Percentiles rank a stretch among this genome's conserved stretches.
These are phyloP conservation scores for Pocillopora grandis DNA, from an alignment of 92 coral and sea anemone species.

Conservation along the genomic window DNA sequence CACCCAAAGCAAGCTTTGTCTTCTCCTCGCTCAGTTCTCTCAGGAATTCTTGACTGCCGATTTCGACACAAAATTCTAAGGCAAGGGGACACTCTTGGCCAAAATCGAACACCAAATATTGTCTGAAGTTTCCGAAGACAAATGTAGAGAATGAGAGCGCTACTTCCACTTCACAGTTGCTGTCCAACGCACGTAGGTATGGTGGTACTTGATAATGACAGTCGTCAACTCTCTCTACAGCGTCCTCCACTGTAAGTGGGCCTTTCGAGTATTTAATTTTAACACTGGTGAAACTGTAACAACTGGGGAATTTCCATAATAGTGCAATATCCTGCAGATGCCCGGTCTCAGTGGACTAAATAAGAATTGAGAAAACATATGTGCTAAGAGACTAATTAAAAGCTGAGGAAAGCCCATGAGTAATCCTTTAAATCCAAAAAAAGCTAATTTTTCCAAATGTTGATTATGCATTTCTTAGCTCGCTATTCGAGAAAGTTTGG, in stretches of 20 bases:
- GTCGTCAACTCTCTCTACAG: background rate
- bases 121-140: slow-evolving; percentile 39
- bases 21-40: slow-evolving; percentile 32
- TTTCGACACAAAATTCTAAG: slow-evolving; percentile 38
- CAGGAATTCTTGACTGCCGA: slow-evolving; percentile 41
- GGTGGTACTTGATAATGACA: slow-evolving; percentile 14
- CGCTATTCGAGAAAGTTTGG: too few species aligned
- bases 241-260: background rate
- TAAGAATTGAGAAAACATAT: background rate
- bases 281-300: slow-evolving; percentile 38
- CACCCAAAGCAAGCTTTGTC: slow-evolving; percentile 16
- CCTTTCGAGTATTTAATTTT: background rate
- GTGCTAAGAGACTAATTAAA: background rate
- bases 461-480: too few species aligned
- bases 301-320: slow-evolving; percentile 21
- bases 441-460: too few species aligned
- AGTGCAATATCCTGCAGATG: slow-evolving; percentile 48
- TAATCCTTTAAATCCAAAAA: too few species aligned
- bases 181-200: background rate
- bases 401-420: too few species aligned
- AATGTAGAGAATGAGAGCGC: slow-evolving; percentile 18
- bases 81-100: slow-evolving; percentile 45
- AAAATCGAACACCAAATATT: slow-evolving; percentile 51
- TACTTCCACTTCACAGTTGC: slow-evolving; percentile 21
- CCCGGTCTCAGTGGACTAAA: slow-evolving; percentile 39